These are phyloP conservation scores for Odontomyia ornata DNA, from an alignment of 2,888 invertebrate genomes.

Conservation along the genomic window DNA sequence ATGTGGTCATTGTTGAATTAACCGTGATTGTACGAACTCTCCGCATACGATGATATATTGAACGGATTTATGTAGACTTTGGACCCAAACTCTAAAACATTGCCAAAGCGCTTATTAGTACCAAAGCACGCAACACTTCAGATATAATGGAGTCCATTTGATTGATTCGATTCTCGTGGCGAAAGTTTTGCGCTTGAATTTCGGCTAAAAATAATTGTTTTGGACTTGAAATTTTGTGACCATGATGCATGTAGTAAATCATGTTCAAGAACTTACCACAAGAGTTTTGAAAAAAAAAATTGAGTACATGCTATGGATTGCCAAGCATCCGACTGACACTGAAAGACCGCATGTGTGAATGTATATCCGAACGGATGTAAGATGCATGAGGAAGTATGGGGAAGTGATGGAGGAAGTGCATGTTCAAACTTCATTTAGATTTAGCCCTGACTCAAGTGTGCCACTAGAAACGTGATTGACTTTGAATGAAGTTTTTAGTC, in stretches of 20 bases:
- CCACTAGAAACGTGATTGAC: too few species aligned
- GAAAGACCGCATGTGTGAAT: not conserved
- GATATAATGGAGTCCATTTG: not conserved
- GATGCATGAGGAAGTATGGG: constrained; percentile 1
- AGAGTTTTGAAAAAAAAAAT: not conserved
- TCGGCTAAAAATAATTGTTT: not conserved
- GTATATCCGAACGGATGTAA: not conserved
- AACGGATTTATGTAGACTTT: not conserved
- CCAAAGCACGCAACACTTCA: not conserved
- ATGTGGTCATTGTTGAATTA: not conserved
- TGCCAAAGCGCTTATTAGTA: not conserved
- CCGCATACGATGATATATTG: too few species aligned
- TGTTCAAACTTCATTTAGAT: not conserved
- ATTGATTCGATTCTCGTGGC: not conserved
- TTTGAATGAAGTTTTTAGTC: too few species aligned
- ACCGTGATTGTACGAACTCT: too few species aligned
- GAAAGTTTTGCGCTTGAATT: not conserved
- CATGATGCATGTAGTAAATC: constrained; percentile 22
- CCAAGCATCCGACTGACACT: too few species aligned
- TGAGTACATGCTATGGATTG: not conserved
- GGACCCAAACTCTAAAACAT: not conserved
- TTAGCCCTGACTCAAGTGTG: too few species aligned
- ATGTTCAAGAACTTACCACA: constrained; percentile 18
- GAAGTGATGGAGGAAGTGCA: not conserved
- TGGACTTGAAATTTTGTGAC: constrained; percentile 20